These are phyloP conservation scores for Menidia beryllina DNA, from an alignment of 2,113 vertebrate genomes.

Conservation along the genomic window DNA sequence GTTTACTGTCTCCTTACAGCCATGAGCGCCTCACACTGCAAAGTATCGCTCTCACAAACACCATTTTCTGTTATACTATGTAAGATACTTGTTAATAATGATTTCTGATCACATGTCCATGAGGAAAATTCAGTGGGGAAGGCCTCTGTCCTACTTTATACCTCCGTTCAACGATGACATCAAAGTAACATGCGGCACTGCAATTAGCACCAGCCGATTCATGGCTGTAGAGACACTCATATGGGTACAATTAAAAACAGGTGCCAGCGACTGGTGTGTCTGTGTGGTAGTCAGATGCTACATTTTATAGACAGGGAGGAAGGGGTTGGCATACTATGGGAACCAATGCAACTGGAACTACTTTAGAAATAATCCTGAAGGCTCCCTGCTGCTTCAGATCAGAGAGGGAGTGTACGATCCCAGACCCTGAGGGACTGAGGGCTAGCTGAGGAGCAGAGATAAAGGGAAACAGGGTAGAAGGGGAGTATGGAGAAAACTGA, in stretches of 20 bases:
- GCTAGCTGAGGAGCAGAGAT: conserved; percentile 46
- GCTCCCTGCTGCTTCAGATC: conserved; percentile 55
- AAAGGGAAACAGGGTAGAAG: conserved; percentile 22
- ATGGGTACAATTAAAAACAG: conserved; percentile 76
- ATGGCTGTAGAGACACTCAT: conserved; percentile 54
- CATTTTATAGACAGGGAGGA: conserved; percentile 13
- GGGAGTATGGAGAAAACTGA: conserved; percentile 8
- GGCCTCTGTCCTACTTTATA: conserved; percentile 17
- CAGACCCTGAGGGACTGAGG: conserved; percentile 25
- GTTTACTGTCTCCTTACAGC: conserved; percentile 50
- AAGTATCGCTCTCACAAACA: conserved; percentile 9
- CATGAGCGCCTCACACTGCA: conserved; percentile 49
- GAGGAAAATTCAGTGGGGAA: conserved; percentile 37
- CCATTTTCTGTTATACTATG: not conserved
- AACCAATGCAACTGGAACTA: conserved; percentile 39
- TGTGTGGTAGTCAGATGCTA: conserved; percentile 20
- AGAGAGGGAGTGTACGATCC: conserved; percentile 48
- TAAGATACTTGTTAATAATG: conserved; percentile 40
- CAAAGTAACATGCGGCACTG: conserved; percentile 40
- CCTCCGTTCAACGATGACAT: conserved; percentile 12
- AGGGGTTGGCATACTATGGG: conserved; percentile 27
- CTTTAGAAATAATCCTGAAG: conserved; percentile 57
- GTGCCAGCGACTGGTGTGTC: conserved; percentile 66
- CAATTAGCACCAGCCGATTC: conserved; percentile 59
- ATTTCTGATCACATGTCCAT: conserved; percentile 30